These are phyloP conservation scores for Xylota sylvarum DNA, from an alignment of 2,888 invertebrate species.

Conservation along the genomic window DNA sequence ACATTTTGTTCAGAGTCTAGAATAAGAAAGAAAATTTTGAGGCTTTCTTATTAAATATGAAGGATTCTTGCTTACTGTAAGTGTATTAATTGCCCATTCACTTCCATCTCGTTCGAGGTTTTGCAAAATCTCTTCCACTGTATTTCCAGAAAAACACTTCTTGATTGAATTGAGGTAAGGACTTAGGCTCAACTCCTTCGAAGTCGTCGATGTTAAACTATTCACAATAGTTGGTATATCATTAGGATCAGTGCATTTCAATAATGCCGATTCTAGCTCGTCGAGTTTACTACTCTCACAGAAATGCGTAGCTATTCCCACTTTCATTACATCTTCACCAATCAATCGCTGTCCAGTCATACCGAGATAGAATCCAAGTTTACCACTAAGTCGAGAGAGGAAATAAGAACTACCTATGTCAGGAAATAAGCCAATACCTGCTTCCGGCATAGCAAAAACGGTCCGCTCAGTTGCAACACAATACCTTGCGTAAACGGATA, in stretches of 20 bases:
- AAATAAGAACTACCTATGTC: conserved; percentile 98
- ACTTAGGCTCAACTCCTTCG: conserved; percentile 88
- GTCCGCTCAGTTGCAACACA: conserved; percentile 97
- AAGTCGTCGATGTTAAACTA: conserved; percentile 87
- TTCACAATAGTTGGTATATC: conserved; percentile 85
- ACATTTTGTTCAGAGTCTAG: conserved; percentile 90
- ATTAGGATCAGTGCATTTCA: conserved; percentile 81
- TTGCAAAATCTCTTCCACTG: conserved; percentile 92
- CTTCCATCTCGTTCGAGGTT: conserved; percentile 91
- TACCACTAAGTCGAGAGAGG: conserved; percentile 92
- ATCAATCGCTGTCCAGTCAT: conserved; percentile 92
- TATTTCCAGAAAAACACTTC: conserved; percentile 89
- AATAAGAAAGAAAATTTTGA: conserved; percentile 46
- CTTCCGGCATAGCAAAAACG: conserved; percentile 99
- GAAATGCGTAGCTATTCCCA: conserved; percentile 97
- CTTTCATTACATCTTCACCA: conserved; percentile 92
- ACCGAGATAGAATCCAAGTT: conserved; percentile 95
- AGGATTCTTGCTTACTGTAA: conserved; percentile 85
- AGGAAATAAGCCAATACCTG: conserved; percentile 97
- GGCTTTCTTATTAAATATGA: not conserved
- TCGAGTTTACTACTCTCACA: conserved; percentile 81
- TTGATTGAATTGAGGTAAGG: conserved; percentile 91
- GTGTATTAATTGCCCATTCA: conserved; percentile 91
- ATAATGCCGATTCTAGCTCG: conserved; percentile 81
- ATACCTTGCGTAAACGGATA: conserved; percentile 97